Conservation (phyloP, 2,113 vertebrate species). For the Thamnaconus septentrionalis region DNA sequence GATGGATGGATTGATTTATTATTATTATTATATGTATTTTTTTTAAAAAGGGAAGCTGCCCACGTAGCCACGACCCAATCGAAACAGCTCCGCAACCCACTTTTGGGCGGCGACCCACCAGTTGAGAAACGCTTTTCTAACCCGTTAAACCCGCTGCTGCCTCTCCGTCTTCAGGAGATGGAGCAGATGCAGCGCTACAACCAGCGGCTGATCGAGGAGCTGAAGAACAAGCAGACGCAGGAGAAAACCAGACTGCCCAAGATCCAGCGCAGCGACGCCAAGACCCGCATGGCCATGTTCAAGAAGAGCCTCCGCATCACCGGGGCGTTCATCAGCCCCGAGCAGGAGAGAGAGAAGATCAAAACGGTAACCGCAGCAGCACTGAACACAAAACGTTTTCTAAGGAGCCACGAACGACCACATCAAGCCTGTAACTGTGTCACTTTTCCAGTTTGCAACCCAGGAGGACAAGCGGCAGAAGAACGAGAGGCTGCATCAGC, state of each 20-base stretch:
- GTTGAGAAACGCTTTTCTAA: no score
- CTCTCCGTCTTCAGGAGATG: constrained; percentile 81
- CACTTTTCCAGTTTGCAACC: constrained; percentile 81
- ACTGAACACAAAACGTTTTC: background rate
- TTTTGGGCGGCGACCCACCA: no score
- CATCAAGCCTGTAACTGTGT: background rate
- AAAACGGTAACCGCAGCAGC: constrained; percentile 81
- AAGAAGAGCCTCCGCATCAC: constrained; percentile 97
- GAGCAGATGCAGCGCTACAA: constrained; percentile 99
- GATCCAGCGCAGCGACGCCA: constrained; percentile 96
- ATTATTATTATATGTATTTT: no score
- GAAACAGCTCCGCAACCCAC: no score
- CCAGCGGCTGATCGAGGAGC: constrained; percentile 93
- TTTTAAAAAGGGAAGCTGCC: no score
- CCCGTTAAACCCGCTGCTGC: no score
- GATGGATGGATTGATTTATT: no score
- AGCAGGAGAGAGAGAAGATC: constrained; percentile 95
- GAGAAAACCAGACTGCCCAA: constrained; percentile 93
- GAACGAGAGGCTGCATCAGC: constrained; percentile 92
- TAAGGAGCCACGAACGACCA: background rate
- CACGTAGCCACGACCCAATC: no score
- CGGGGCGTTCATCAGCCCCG: constrained; percentile 85
- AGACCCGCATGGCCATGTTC: constrained; percentile 99
- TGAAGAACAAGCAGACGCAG: constrained; percentile 93
- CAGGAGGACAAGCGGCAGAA: constrained; percentile 97